Evolutionary conservation across 2,797 vertebrate genomes (phyloP), one percentile per base, ranked within the genome.

Genomic region (Scyliorhinus canicula): DNA sequence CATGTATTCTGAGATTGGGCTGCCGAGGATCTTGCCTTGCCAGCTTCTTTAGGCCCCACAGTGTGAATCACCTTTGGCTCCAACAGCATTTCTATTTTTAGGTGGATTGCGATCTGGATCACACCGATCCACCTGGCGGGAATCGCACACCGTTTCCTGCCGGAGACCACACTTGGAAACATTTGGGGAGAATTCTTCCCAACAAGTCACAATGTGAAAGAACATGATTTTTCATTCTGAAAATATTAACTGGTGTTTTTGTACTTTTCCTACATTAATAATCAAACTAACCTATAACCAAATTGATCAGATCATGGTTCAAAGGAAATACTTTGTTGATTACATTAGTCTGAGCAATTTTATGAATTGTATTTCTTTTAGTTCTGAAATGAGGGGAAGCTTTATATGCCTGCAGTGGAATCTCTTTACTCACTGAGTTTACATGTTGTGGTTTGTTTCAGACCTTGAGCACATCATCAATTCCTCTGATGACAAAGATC

Each of bases 401-500:
- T 63, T 63, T n/a, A 40, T 91, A 1, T 40, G 5, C 40, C 47
- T 74, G 67, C 31, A 21, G 5, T 69, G 7, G 31, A 31, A 35
- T 44, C 14, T 52, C 47, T 71, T 16, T 94, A 31, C 19, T 94
- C 14, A 55, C 50, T 69, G 31, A 69, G 26, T 71, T 60, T 93
- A 71, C 5, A 35, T 21, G 26, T 6, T 28, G 21, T 47, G 65
- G 65, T 94, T 50, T 94, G 47, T 74, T 94, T 35, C 93, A 74
- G 93, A 94, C 93, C 2, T 16, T 21, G 67, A 94, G 50, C 67
- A 50, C 93, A 4, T 35, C 93, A 55, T 1, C 31, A 24, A 94
- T 94, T 74, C 93, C 67, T n/a, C 31, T 94, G 67, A n/a, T 21
- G 31, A 52, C 93, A 4, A 94, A 94, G 67, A 94, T n/a, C 28